Conservation (phyloP, 23 tunicate species). For the Oikopleura dioica region DNA sequence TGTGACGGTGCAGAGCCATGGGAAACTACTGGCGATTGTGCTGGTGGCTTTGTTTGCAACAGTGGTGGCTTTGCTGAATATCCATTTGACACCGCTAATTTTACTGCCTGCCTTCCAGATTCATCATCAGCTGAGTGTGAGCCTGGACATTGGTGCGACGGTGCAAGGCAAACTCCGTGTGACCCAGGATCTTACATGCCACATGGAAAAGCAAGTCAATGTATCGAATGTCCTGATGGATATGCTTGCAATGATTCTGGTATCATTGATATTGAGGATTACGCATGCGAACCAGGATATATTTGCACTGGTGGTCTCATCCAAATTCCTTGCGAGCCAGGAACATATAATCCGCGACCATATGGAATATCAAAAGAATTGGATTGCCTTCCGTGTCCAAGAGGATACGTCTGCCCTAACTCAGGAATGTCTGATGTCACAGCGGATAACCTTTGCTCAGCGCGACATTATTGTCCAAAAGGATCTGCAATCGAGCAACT, state of each 20-base stretch:
- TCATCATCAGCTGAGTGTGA: too few species aligned
- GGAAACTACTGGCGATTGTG: neutral
- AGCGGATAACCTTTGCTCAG: conserved; percentile 16
- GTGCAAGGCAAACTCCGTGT: conserved; percentile 16
- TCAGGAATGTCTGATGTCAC: conserved; percentile 21
- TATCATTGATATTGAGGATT: neutral
- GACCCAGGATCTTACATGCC: conserved; percentile 40
- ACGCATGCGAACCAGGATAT: neutral
- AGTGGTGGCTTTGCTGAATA: neutral
- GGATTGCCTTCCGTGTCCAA: conserved; percentile 41
- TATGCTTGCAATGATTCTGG: conserved; percentile 22
- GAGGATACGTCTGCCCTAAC: conserved; percentile 35
- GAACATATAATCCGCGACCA: neutral
- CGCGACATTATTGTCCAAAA: neutral
- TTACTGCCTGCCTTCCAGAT: too few species aligned
- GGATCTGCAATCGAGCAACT: neutral
- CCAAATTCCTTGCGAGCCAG: neutral
- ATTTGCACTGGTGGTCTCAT: neutral
- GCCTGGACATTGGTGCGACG: neutral
- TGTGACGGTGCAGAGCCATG: neutral
- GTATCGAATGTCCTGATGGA: conserved; percentile 64
- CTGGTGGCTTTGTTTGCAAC: neutral
- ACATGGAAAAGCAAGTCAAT: neutral
- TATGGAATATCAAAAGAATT: neutral
- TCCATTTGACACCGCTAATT: too few species aligned